Conservation (phyloP, 2,113 vertebrate species). For the Archocentrus centrarchus region DNA sequence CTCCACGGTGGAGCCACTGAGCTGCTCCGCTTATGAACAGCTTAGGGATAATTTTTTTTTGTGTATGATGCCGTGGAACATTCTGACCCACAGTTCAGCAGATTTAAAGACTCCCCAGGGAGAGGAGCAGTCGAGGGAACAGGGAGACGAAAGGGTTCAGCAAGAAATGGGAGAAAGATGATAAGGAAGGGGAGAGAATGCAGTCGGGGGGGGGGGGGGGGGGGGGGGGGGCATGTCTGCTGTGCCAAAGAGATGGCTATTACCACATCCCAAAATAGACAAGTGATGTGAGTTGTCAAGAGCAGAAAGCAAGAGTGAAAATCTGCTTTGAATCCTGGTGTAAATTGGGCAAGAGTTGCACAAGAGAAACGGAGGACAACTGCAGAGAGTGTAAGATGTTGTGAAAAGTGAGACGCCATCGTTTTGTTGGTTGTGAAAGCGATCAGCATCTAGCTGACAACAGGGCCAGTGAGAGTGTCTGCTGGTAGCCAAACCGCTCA, state of each 20-base stretch:
- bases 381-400: neutral
- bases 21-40: slow-evolving; percentile 22
- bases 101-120: slow-evolving; percentile 69
- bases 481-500: slow-evolving; percentile 30
- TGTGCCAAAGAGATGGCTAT: slow-evolving; percentile 16
- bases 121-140: slow-evolving; percentile 33
- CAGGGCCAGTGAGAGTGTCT: slow-evolving; percentile 10
- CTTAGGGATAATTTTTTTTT: slow-evolving; percentile 25
- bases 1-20: slow-evolving; percentile 22
- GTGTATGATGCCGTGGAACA: slow-evolving; percentile 72
- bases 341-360: slow-evolving; percentile 8
- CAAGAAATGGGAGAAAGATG: slow-evolving; percentile 46
- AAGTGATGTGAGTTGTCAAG: slow-evolving; percentile 42
- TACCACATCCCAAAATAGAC: slow-evolving; percentile 51
- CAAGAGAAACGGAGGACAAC: neutral
- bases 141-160: slow-evolving; percentile 30
- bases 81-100: slow-evolving; percentile 71
- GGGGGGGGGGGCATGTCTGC: neutral
- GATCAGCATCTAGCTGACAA: slow-evolving; percentile 14
- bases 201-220: neutral
- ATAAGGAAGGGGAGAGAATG: slow-evolving; percentile 26
- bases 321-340: slow-evolving; percentile 25
- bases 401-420: slow-evolving; percentile 12
- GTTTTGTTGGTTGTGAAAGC: slow-evolving; percentile 15
- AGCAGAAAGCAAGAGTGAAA: slow-evolving; percentile 7